Base-by-base conservation (phyloP, 2,888 invertebrate genomes). In the Coleophora deauratella region DNA sequence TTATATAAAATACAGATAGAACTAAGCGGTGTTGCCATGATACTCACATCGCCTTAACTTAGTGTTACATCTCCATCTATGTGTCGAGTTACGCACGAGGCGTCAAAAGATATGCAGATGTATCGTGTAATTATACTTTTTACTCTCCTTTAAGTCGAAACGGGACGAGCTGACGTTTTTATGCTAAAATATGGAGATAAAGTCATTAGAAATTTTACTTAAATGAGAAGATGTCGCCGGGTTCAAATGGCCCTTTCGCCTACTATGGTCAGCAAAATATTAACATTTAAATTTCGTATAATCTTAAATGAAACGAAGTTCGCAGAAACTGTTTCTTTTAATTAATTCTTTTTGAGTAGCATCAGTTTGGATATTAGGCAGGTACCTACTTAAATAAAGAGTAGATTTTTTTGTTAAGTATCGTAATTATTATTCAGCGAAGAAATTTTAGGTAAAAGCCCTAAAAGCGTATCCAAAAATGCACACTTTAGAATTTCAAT, bases 161-260 rank as follows among this genome's bases (percentile, higher is more conserved):
- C 65, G 62, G 57, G 65, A 62, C 57, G 66, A 55, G 72, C 67
- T 74, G 74, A 79, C 71, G 66, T 72, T 67, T 77, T 76, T 72
- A 84, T 80, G 84, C 73, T 69, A 84, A 84, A 77, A 72, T 78
- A 81, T 84, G 84, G 72, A 80, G 72, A 84, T 84, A 64, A 66
- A 68, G 72, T 72, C 80, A 79, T 84, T 82, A 80, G 71, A 71
- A 75, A 76, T 77, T 74, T 76, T 71, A 67, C 69, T 78, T 68
- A 72, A 78, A 79, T 75, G 68, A 76, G 72, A 72, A 71, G 69
- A 75, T 69, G 75, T 72, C 73, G 62, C 57, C 43, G 56, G 57
- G 56, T 55, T 59, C 58, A 54, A 65, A 59, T 64, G 55, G 55
- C 64, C 61, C 65, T 61, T 51, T 51, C 56, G 51, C 52, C 59